phyloP scores from a whole-genome alignment of 1,140 invertebrate genomes.

The Melanaphis sacchari region DNA sequence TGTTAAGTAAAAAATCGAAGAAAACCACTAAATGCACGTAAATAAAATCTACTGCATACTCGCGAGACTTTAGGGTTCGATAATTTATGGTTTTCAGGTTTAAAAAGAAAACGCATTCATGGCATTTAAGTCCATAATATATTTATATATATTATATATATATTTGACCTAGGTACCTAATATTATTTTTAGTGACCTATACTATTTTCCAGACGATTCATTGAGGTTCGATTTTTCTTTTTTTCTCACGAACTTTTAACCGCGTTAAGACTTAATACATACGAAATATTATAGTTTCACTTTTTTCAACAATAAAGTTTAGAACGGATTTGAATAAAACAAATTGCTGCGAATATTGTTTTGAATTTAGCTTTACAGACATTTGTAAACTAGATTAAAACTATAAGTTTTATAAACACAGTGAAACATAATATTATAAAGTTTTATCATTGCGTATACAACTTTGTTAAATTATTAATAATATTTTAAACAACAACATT shows the following conservation, averaged over 20 bases:
- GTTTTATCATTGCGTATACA: neutral
- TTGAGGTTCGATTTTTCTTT: neutral
- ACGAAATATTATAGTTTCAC: neutral
- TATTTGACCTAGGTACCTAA: neutral
- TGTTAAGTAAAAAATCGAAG: neutral
- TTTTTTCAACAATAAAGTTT: neutral
- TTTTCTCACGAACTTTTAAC: neutral
- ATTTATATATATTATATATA: neutral
- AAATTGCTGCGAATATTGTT: neutral
- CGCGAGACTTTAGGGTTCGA: neutral
- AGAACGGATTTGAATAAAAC: neutral
- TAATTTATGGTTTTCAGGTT: neutral
- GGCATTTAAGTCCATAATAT: no score
- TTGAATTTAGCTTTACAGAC: neutral
- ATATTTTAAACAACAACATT: neutral
- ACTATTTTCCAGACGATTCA: neutral
- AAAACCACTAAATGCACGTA: neutral
- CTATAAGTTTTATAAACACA: neutral
- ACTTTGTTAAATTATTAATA: conserved; percentile 13
- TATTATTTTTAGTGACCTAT: neutral
- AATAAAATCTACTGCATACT: neutral
- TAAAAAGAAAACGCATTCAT: neutral
- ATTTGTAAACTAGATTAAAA: neutral
- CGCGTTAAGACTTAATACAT: neutral
- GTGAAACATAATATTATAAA: neutral